Conservation (phyloP, 2,888 invertebrate genomes). For the Apamea monoglypha region DNA sequence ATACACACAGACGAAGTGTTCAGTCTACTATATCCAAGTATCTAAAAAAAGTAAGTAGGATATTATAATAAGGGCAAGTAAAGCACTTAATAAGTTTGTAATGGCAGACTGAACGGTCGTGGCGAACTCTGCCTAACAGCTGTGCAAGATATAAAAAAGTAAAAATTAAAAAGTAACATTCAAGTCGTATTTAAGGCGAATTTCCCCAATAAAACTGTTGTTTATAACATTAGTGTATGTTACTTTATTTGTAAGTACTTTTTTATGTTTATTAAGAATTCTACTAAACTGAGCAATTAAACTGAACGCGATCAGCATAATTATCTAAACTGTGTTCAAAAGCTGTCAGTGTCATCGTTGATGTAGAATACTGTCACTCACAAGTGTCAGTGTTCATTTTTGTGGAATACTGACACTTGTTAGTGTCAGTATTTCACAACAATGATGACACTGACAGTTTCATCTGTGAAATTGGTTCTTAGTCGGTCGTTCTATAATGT, state of each 20-base stretch:
- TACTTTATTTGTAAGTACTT: background rate
- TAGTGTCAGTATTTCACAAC: no score
- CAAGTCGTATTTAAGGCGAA: background rate
- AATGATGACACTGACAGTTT: no score
- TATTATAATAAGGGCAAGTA: conserved; percentile 41
- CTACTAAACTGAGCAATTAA: background rate
- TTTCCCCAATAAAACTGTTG: background rate
- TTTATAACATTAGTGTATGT: background rate
- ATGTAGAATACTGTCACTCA: no score
- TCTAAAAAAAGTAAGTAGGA: conserved; percentile 34
- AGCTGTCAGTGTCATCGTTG: no score
- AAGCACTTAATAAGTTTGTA: conserved; percentile 63
- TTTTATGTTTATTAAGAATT: background rate
- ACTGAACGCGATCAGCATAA: background rate
- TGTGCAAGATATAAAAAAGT: conserved; percentile 58
- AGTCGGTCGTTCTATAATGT: background rate
- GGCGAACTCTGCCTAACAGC: conserved; percentile 47
- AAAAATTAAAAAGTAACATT: conserved; percentile 55
- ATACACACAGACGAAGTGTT: background rate
- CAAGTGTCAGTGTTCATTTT: background rate
- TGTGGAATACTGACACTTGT: no score
- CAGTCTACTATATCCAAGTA: background rate
- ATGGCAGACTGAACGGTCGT: conserved; percentile 55
- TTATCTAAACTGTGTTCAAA: background rate
- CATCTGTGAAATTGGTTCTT: background rate